Evolutionary conservation across 2,797 vertebrate species (phyloP).

Genomic region (Tenualosa ilisha): DNA sequence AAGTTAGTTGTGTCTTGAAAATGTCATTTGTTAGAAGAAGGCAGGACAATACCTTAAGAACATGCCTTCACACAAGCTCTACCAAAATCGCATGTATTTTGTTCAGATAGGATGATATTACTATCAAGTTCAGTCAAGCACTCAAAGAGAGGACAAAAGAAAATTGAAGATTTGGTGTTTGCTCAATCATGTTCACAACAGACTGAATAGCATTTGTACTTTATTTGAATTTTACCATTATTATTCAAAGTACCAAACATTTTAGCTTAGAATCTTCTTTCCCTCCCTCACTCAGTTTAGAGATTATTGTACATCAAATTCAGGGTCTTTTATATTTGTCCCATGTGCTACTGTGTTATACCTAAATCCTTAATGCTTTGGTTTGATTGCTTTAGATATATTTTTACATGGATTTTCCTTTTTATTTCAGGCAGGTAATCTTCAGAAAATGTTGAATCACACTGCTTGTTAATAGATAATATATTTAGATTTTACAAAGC

Average conservation of each 20-base stretch:
- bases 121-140: conserved; percentile 26
- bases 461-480: conserved; percentile 85
- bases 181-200: background rate
- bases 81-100: conserved; percentile 39
- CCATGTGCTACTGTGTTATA: conserved; percentile 82
- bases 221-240: background rate
- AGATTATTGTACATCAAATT: conserved; percentile 63
- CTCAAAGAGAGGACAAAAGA: conserved; percentile 23
- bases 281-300: conserved; percentile 34
- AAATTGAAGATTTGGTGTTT: background rate
- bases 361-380: conserved; percentile 62
- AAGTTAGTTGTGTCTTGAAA: conserved; percentile 20
- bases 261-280: background rate
- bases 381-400: conserved; percentile 70
- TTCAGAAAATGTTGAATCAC: conserved; percentile 83
- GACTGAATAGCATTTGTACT: conserved; percentile 16
- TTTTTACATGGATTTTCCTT: conserved; percentile 40
- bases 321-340: conserved; percentile 81
- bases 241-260: conserved; percentile 46
- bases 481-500: conserved; percentile 81
- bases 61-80: conserved; percentile 28
- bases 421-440: conserved; percentile 40
- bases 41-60: background rate
- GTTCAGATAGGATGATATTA: conserved; percentile 40
- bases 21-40: conserved; percentile 17